phyloP scores from a whole-genome alignment of 2,797 vertebrate species.

The Enteromius radiatus region DNA sequence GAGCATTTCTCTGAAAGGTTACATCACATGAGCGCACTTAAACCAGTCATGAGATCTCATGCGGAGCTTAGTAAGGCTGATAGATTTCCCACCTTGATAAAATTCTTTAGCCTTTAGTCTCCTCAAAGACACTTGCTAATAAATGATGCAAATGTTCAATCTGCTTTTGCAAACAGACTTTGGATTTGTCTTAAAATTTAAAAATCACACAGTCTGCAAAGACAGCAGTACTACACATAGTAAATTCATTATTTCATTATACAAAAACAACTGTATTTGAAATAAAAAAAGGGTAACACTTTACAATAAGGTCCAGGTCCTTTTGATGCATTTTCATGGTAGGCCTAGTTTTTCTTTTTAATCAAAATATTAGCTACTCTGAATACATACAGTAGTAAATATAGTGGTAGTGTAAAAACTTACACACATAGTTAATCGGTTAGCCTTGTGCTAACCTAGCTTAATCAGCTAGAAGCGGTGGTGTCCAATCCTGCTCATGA shows the following conservation, averaged over 20 bases:
- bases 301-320: too few relatives aligned
- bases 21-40: background rate
- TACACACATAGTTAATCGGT: background rate
- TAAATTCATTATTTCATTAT: background rate
- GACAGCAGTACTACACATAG: background rate
- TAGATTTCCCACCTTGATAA: background rate
- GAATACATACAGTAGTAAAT: background rate
- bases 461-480: background rate
- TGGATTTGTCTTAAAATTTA: background rate
- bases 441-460: background rate
- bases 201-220: background rate
- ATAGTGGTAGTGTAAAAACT: background rate
- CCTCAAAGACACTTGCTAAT: slow-evolving; percentile 25
- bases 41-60: slow-evolving; percentile 4
- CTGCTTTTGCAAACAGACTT: background rate
- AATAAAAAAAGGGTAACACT: background rate
- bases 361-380: background rate
- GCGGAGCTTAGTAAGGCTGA: slow-evolving; percentile 2
- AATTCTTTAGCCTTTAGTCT: background rate
- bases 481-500: background rate
- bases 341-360: background rate
- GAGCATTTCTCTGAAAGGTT: background rate
- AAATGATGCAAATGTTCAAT: background rate
- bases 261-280: background rate
- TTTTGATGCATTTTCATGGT: background rate